These are phyloP conservation scores for Sesamia nonagrioides DNA, from an alignment of 1,140 invertebrate species.

Conservation along the genomic window DNA sequence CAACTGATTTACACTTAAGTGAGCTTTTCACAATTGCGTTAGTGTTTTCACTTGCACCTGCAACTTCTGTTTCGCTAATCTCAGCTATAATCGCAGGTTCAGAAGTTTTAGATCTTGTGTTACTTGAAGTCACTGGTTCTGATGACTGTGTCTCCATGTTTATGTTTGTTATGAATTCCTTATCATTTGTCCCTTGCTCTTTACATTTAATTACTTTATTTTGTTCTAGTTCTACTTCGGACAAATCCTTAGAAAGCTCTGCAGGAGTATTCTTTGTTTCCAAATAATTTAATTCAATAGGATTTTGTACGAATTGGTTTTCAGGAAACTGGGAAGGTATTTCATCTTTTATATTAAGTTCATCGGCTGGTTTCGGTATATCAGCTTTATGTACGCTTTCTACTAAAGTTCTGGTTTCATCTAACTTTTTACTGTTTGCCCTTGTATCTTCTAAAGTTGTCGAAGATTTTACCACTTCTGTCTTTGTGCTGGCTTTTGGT, in stretches of 20 bases:
- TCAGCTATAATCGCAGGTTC: neutral
- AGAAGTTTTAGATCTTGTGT: neutral
- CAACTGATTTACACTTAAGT: neutral
- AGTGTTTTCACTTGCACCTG: neutral
- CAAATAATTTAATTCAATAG: neutral
- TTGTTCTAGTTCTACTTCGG: neutral
- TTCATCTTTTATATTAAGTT: neutral
- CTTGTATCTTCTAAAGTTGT: neutral
- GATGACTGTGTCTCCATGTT: neutral
- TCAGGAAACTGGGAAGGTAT: neutral
- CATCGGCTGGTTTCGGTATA: neutral
- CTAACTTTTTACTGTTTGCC: neutral
- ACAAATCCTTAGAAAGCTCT: neutral
- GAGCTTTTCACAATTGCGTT: neutral
- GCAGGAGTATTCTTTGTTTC: neutral
- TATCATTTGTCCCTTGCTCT: neutral
- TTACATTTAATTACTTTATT: neutral
- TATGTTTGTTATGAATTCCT: neutral
- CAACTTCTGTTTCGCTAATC: neutral
- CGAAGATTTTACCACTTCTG: neutral
- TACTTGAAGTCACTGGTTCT: neutral
- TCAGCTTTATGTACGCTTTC: neutral
- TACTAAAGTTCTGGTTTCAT: neutral
- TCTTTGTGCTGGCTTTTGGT: constrained; percentile 2
- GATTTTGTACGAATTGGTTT: neutral